Base-by-base conservation (phyloP, 2,888 invertebrate species). In the Cerceris rybyensis region DNA sequence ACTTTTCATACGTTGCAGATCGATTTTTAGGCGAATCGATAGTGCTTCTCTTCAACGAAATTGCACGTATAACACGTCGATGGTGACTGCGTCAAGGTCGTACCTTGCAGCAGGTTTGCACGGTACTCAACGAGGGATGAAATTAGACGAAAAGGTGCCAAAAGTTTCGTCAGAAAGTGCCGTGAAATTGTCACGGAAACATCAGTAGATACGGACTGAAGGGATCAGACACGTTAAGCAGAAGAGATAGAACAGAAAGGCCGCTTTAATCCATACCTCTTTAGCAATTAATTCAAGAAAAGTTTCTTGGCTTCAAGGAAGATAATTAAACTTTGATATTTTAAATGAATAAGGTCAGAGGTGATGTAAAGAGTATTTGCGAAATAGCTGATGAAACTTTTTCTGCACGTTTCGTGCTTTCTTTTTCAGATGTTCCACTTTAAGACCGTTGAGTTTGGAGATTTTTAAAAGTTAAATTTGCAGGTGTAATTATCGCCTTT, bases 71-170 rank as follows among this genome's bases (percentile, higher is more conserved):
- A 74, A 86, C 78, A 86, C 77, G 77, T 81, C 54, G 72, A 69
- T 49, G 74, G 68, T 68, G 75, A 79, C 70, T 61, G 52, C 46
- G 77, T 70, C 85, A 87, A 87, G 87, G 85, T 58, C 86, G 82
- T 85, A 85, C 85, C 85, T 28, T 71, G 85, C 63, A 70, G 66
- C 78, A 80, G 75, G 70, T 75, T 84, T 81, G 81, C 78, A 86
- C 84, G 55, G 75, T 68, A 13, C 4, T 63, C 41, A 55, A 67
- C 42, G 13, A 28, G 14, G 67, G 17, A 6, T 42, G 17, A 54
- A 60, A 70, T 52, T 14, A 42, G 42, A 54, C 17, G 64, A 70
- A 67, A 67, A 43, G 7, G 63, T 73, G 74, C 71, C 78, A 72
- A 70, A 78, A 60, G 7, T 16, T n/a, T 70, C 14, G n/a, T 42